phyloP scores from a whole-genome alignment of 2,888 invertebrate genomes.

The Drosophila dives region DNA sequence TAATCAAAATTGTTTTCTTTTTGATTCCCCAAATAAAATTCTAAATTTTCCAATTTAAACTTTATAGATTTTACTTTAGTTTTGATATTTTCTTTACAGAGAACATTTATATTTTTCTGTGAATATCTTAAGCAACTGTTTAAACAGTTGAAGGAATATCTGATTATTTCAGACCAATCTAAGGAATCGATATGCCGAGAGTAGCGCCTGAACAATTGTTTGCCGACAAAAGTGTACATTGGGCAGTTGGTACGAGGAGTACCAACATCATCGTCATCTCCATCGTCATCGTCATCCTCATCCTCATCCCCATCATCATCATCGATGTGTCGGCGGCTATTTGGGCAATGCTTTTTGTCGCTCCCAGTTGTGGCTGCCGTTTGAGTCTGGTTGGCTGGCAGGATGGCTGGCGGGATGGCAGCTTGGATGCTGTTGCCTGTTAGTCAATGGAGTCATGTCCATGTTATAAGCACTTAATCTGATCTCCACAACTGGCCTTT shows the following conservation, averaged over 20 bases:
- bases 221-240: slow-evolving; percentile 52
- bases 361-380: slow-evolving; percentile 33
- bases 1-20: rapidly evolving
- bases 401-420: slow-evolving; percentile 21
- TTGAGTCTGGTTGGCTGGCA: slow-evolving; percentile 24
- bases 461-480: slow-evolving; percentile 80
- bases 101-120: not conserved
- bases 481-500: slow-evolving; percentile 67
- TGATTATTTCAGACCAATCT: not conserved
- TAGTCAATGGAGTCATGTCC: slow-evolving; percentile 80
- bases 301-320: slow-evolving; percentile 33
- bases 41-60: not conserved
- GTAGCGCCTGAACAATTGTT: slow-evolving; percentile 49
- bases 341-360: slow-evolving; percentile 54
- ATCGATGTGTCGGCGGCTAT: slow-evolving; percentile 60
- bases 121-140: not conserved
- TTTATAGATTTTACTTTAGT: not conserved
- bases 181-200: not conserved
- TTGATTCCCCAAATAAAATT: too few relatives aligned
- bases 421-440: slow-evolving; percentile 43
- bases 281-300: slow-evolving; percentile 8
- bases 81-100: not conserved
- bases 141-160: not conserved
- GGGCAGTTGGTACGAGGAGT: slow-evolving; percentile 20
- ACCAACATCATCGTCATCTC: slow-evolving; percentile 24